Conservation (phyloP, 2,797 vertebrate species). For the Eulemur mongoz region DNA sequence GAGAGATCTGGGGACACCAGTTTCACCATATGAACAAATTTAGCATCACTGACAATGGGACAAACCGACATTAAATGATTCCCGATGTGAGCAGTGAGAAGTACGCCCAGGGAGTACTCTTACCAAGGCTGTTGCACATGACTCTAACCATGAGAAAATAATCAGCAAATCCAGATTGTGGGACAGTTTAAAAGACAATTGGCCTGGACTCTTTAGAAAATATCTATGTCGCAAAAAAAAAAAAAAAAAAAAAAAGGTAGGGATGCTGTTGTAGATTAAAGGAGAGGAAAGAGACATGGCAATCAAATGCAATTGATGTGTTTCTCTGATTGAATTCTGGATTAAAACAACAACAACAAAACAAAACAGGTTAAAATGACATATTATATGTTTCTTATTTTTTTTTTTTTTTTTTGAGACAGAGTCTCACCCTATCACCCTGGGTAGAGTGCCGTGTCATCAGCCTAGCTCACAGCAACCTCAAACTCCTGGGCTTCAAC, state of each 20-base stretch:
- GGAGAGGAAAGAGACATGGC: background rate
- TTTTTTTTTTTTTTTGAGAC: too few relatives aligned
- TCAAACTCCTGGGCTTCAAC: too few relatives aligned
- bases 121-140: background rate
- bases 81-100: background rate
- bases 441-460: too few relatives aligned
- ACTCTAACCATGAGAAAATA: background rate
- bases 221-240: background rate
- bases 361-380: background rate
- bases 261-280: background rate
- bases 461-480: too few relatives aligned
- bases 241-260: background rate
- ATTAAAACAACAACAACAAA: background rate
- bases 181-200: background rate
- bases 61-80: background rate
- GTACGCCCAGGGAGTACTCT: background rate
- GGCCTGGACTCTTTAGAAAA: background rate
- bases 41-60: background rate
- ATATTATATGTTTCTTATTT: background rate
- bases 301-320: background rate
- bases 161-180: background rate
- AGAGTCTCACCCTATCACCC: too few relatives aligned
- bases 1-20: background rate
- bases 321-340: background rate
- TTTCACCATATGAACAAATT: background rate